These are phyloP conservation scores for Baryphthengus martii DNA, from an alignment of 2,113 vertebrate species.

Conservation along the genomic window DNA sequence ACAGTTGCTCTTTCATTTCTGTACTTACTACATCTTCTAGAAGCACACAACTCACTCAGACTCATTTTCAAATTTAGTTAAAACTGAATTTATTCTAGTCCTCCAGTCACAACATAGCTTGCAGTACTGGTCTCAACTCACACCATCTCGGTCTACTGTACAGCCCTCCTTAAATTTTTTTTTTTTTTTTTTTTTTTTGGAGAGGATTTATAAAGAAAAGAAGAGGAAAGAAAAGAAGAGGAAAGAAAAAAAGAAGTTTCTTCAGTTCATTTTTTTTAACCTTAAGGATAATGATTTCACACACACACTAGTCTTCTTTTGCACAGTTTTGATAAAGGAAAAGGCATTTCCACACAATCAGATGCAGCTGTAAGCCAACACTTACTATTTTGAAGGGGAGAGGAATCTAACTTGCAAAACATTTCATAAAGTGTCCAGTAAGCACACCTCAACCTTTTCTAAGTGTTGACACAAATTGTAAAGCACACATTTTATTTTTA, in stretches of 20 bases:
- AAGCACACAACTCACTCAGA: not conserved
- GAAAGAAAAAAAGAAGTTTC: not conserved
- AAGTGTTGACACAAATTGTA: not conserved
- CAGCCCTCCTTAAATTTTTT: not conserved
- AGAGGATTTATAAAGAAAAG: not conserved
- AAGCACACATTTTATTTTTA: not conserved
- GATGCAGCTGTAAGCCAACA: slow-evolving; percentile 8
- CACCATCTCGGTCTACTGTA: not conserved
- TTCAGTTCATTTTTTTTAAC: not conserved
- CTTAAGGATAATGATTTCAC: not conserved
- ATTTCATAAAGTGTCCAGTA: not conserved
- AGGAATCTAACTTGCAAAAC: not conserved
- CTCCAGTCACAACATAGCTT: not conserved
- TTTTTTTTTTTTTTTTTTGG: not conserved
- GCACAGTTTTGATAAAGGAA: not conserved
- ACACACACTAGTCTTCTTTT: not conserved
- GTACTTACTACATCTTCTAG: not conserved
- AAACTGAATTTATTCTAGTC: not conserved
- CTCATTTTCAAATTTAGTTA: not conserved
- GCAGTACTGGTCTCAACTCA: not conserved
- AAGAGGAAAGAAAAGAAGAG: accelerated
- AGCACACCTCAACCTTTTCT: not conserved
- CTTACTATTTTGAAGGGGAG: not conserved
- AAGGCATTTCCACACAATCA: slow-evolving; percentile 31
- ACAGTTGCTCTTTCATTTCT: not conserved